These are phyloP conservation scores for Phrixothrix hirtus DNA, from an alignment of 2,888 invertebrate species.

Conservation along the genomic window DNA sequence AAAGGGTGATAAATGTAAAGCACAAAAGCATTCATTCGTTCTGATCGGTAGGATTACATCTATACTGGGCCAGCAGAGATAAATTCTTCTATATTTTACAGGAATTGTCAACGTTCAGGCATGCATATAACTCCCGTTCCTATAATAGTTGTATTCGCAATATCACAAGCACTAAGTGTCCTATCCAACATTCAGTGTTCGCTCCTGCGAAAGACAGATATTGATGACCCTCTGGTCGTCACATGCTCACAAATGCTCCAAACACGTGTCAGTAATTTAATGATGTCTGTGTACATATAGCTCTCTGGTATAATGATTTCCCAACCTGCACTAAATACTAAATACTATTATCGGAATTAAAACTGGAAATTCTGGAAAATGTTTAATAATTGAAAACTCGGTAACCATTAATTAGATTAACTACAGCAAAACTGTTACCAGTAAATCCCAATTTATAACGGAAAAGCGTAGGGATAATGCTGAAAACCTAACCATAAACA, in stretches of 20 bases:
- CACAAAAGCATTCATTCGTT: constrained; percentile 15
- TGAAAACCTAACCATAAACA: constrained; percentile 7
- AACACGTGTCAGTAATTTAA: constrained; percentile 26
- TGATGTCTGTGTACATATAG: constrained; percentile 15
- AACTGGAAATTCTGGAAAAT: too few relatives aligned
- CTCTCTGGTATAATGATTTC: too few relatives aligned
- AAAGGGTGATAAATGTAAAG: not conserved
- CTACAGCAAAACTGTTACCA: too few relatives aligned
- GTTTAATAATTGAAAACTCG: too few relatives aligned
- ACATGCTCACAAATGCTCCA: constrained; percentile 21
- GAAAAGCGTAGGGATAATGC: too few relatives aligned
- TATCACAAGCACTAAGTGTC: constrained; percentile 28
- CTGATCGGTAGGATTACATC: constrained; percentile 17
- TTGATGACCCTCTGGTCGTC: constrained; percentile 29
- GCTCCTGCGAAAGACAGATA: constrained; percentile 29
- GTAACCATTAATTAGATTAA: too few relatives aligned
- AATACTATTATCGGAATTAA: too few relatives aligned
- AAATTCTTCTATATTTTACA: constrained; percentile 25
- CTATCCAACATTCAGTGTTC: constrained; percentile 27
- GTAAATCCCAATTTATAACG: too few relatives aligned
- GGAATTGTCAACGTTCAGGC: constrained; percentile 18
- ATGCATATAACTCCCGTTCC: constrained; percentile 23
- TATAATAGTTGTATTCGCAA: constrained; percentile 17
- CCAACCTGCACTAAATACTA: too few relatives aligned
- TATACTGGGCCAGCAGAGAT: constrained; percentile 17